These are phyloP conservation scores for Doris montereyensis DNA, from an alignment of 2,888 invertebrate species.

Conservation along the genomic window DNA sequence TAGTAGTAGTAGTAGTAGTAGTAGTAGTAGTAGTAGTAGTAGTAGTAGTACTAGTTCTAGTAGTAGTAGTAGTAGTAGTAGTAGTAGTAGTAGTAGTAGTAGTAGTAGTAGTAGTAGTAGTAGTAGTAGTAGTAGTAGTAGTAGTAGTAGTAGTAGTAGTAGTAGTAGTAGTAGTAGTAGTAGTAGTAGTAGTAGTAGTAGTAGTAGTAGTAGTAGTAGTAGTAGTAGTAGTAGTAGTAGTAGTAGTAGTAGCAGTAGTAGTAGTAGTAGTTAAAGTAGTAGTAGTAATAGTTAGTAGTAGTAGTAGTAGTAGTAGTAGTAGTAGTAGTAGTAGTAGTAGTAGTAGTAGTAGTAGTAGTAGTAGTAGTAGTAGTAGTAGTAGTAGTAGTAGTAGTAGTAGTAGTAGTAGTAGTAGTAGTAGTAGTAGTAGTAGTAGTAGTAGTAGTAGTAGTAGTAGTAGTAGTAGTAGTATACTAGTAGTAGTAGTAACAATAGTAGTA, in stretches of 20 bases:
- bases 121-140: conserved; percentile 30
- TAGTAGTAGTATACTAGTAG: not conserved
- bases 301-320: conserved; percentile 14
- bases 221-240: conserved; percentile 28
- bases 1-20: conserved; percentile 3
- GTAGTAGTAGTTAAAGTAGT: not conserved
- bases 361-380: not conserved
- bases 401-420: not conserved
- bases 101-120: not conserved
- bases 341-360: not conserved
- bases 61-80: not conserved
- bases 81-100: not conserved
- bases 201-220: conserved; percentile 31
- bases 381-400: not conserved
- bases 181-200: conserved; percentile 27
- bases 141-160: conserved; percentile 29
- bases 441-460: not conserved
- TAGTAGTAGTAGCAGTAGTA: not conserved
- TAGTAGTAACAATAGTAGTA: too few relatives aligned
- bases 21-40: conserved; percentile 2
- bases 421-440: not conserved
- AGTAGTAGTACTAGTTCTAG: conserved; percentile 4
- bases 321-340: conserved; percentile 20
- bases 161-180: conserved; percentile 31
- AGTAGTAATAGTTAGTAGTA: not conserved